phyloP scores from a whole-genome alignment of 2,113 vertebrate species.

The Columba livia region DNA sequence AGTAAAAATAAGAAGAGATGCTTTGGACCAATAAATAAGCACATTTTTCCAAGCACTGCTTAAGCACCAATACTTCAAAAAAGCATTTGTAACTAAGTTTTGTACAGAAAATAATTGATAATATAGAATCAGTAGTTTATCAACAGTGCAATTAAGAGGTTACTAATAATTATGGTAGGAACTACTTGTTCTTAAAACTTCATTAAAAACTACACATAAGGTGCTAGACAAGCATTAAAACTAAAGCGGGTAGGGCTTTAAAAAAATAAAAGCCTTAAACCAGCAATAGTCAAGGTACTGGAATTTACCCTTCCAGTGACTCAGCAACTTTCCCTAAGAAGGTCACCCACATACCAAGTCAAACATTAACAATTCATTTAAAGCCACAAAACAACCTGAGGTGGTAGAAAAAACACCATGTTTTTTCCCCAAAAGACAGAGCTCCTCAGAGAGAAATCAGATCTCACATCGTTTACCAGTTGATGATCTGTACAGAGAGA shows the following conservation, averaged over 20 bases:
- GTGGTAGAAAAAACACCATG: neutral
- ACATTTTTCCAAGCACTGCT: neutral
- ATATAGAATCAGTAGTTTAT: neutral
- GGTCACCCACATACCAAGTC: neutral
- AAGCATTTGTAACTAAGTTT: neutral
- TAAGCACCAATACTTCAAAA: neutral
- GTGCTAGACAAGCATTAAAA: neutral
- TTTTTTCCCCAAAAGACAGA: neutral
- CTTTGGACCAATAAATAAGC: neutral
- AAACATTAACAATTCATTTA: constrained; percentile 41
- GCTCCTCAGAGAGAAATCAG: neutral
- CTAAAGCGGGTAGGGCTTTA: neutral
- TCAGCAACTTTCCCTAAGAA: constrained; percentile 2
- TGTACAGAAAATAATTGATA: neutral
- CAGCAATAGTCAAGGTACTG: neutral
- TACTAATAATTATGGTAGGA: neutral
- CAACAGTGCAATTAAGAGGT: neutral
- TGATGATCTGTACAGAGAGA: neutral
- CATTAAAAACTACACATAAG: neutral
- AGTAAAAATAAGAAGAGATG: neutral
- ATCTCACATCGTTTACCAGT: neutral
- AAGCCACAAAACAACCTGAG: neutral
- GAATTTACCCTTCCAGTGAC: constrained; percentile 19
- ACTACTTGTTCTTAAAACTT: neutral
- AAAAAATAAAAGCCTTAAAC: neutral